Evolutionary conservation across 2,113 vertebrate genomes (phyloP).

Genomic region (Falcunculus frontatus): DNA sequence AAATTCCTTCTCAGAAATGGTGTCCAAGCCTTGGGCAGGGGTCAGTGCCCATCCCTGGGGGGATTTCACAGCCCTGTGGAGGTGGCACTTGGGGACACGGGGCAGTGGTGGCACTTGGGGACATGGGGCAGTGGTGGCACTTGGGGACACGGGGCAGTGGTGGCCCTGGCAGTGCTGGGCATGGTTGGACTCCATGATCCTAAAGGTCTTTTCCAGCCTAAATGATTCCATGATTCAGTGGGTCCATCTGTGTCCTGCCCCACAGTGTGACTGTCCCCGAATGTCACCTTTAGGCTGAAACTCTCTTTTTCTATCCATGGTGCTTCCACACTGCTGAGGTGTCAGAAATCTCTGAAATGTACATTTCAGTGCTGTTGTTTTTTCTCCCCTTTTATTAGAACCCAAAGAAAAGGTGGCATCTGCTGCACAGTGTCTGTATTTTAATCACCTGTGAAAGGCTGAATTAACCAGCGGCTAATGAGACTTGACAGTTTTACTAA

Average conservation of each 20-base stretch:
- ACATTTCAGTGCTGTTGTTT: not conserved
- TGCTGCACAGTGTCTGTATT: not conserved
- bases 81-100: not conserved
- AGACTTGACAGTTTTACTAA: not conserved
- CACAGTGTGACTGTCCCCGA: not conserved
- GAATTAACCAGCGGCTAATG: not conserved
- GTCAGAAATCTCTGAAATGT: not conserved
- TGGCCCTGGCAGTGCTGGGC: not conserved
- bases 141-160: not conserved
- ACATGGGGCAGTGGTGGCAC: too few relatives aligned
- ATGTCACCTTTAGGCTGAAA: not conserved
- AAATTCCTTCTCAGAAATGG: too few relatives aligned
- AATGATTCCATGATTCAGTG: rapidly evolving
- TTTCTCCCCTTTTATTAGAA: not conserved
- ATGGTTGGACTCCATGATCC: not conserved
- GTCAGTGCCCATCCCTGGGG: not conserved
- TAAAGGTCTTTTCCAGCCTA: rapidly evolving
- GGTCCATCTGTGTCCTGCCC: not conserved
- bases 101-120: not conserved
- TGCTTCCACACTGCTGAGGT: not conserved
- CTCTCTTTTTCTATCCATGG: rapidly evolving
- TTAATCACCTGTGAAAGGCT: constrained; percentile 5
- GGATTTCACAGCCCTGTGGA: rapidly evolving
- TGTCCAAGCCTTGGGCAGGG: not conserved
- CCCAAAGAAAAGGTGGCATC: not conserved